Evolutionary conservation across 2,113 vertebrate species (phyloP), one percentile per base, ranked within the genome.

Genomic region (Pteropus alecto): DNA sequence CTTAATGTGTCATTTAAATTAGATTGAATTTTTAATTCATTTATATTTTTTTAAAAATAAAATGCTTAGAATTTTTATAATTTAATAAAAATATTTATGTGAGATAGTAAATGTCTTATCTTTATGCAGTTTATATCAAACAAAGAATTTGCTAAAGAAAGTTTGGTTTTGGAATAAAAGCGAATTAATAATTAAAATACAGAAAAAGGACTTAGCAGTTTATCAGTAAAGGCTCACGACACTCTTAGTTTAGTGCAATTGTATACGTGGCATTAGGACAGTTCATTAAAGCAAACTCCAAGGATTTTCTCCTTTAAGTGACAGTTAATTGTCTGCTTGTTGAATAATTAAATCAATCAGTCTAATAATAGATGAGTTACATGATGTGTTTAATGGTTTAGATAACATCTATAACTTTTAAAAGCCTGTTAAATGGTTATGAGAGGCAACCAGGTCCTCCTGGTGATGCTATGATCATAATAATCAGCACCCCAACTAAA

Each of bases 331-430:
- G 46, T 38, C 18, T 93, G 21, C 33, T 96, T 93, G 46, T 38
- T 89, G 73, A 90, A 33, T 68, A 93, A 93, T 92, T 97, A 87
- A 95, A 68, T 70, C 86, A 95, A 93, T 94, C 28, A 58, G 0
- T 54, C 30, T 97, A 90, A 90, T 85, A 89, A 93, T 58, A 63
- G 81, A 94, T 67, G 41, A 82, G 35, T 90, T 88, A 35, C 68
- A 71, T 61, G 41, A 70, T 93, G 58, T 87, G 35, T 56, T 89
- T 81, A 92, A 83, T 92, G 87, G 90, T 81, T 81, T 71, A 93
- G 60, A 89, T 46, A n/a, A 11, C 77, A 77, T 48, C 14, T 93
- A 26, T 48, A 67, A 92, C 41, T 86, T 87, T 84, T 65, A 87
- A 86, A 93, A 92, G 51, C 19, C 33, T 82, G 43, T 63, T 90